Evolutionary conservation across 2,888 invertebrate species (phyloP).

Genomic region (Nomada goodeniana): DNA sequence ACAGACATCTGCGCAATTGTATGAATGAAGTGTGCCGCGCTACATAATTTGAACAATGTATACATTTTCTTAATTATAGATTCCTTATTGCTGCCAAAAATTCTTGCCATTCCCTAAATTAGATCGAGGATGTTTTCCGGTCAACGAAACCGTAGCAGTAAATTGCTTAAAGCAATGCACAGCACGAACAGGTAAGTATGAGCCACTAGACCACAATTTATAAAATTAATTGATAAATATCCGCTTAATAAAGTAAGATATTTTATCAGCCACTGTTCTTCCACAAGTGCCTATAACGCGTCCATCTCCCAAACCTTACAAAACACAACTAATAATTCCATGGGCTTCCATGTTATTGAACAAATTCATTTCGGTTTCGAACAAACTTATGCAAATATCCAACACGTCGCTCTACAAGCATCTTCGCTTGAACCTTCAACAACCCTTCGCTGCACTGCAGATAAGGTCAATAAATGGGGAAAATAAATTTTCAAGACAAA

Average conservation of each 20-base stretch:
- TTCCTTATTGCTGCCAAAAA: not conserved
- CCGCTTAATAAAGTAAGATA: slow-evolving; percentile 29
- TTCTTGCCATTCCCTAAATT: not conserved
- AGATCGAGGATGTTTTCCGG: slow-evolving; percentile 11
- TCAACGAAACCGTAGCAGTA: slow-evolving; percentile 11
- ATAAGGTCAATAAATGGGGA: too few relatives aligned
- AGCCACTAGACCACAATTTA: slow-evolving; percentile 13
- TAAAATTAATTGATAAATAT: slow-evolving; percentile 22
- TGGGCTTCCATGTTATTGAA: not conserved
- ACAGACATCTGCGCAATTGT: not conserved
- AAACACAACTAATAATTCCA: not conserved
- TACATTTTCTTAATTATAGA: not conserved
- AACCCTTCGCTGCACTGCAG: too few relatives aligned
- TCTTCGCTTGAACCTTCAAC: too few relatives aligned
- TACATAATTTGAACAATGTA: too few relatives aligned
- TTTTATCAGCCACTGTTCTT: slow-evolving; percentile 18
- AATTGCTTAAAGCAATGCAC: slow-evolving; percentile 1
- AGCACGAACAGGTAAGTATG: not conserved
- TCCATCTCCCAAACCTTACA: not conserved
- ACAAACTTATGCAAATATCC: too few relatives aligned
- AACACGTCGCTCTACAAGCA: too few relatives aligned
- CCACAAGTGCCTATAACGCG: not conserved
- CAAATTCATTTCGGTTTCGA: too few relatives aligned
- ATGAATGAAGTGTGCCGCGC: not conserved
- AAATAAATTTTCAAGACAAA: not conserved